Conservation (phyloP, 2,888 invertebrate species). For the Tinea trinotella region DNA sequence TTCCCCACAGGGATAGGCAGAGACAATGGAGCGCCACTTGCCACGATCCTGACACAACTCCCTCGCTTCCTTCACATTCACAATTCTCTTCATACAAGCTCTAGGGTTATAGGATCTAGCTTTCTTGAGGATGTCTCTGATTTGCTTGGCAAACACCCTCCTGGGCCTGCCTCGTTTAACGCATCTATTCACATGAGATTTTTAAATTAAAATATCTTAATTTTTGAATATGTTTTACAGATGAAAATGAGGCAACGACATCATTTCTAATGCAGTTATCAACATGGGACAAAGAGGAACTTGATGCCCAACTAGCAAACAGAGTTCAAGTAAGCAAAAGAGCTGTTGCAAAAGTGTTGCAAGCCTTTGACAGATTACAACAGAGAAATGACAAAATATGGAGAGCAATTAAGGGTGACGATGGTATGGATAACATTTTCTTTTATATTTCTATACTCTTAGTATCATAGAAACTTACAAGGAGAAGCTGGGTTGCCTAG, state of each 20-base stretch:
- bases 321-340: slow-evolving; percentile 96
- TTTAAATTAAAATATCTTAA: neutral
- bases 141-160: no score
- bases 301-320: slow-evolving; percentile 96
- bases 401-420: slow-evolving; percentile 87
- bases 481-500: no score
- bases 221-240: slow-evolving; percentile 46
- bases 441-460: no score
- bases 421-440: slow-evolving; percentile 69
- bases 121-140: no score
- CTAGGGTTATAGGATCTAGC: no score
- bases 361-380: slow-evolving; percentile 95
- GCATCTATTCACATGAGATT: neutral
- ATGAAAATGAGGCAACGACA: slow-evolving; percentile 96
- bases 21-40: no score
- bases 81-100: no score
- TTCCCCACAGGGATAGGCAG: no score
- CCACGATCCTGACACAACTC: no score
- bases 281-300: slow-evolving; percentile 97
- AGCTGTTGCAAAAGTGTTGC: slow-evolving; percentile 96
- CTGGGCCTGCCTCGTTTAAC: no score
- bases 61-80: no score
- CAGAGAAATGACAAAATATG: slow-evolving; percentile 97
- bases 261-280: slow-evolving; percentile 96
- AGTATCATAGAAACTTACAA: slow-evolving; percentile 23